These are phyloP conservation scores for Operophtera brumata DNA, from an alignment of 2,888 invertebrate species.

Conservation along the genomic window DNA sequence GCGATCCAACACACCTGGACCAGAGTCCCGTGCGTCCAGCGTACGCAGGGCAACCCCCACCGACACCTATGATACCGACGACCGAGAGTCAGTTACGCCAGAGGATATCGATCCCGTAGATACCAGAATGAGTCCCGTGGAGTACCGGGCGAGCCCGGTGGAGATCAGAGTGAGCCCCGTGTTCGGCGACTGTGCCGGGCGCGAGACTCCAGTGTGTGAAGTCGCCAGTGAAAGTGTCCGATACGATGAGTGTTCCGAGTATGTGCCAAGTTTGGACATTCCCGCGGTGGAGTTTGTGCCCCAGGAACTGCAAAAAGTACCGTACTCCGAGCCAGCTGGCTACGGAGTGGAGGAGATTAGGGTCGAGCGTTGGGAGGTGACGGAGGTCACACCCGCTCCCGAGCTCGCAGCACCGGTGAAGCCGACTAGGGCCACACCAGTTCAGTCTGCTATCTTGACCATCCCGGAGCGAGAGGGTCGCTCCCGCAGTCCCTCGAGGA, in stretches of 20 bases:
- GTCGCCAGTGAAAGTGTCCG: slow-evolving; percentile 65
- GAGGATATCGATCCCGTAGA: background rate
- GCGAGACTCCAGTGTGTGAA: slow-evolving; percentile 53
- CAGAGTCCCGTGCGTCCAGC: slow-evolving; percentile 48
- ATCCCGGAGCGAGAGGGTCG: slow-evolving; percentile 44
- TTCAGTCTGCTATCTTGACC: slow-evolving; percentile 31
- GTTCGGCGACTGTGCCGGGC: slow-evolving; percentile 37
- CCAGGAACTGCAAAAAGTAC: slow-evolving; percentile 18
- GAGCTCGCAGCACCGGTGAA: background rate
- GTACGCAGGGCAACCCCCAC: slow-evolving; percentile 28
- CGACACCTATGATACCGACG: background rate
- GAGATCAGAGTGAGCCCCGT: slow-evolving; percentile 2
- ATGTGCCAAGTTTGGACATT: slow-evolving; percentile 14
- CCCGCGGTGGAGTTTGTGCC: slow-evolving; percentile 30
- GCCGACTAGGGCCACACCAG: slow-evolving; percentile 14
- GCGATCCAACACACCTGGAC: slow-evolving; percentile 59
- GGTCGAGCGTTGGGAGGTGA: slow-evolving; percentile 39
- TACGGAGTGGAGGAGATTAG: slow-evolving; percentile 34
- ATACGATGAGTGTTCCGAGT: slow-evolving; percentile 45
- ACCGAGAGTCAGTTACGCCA: background rate
- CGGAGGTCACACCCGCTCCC: slow-evolving; percentile 30
- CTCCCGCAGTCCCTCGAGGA: slow-evolving; percentile 51
- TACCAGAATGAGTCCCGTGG: slow-evolving; percentile 27
- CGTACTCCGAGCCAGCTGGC: slow-evolving; percentile 21
- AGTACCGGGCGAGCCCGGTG: slow-evolving; percentile 7